A percentile compares a stretch with the other conserved stretches of the same genome.
These are phyloP conservation scores for Ophion slaviceki DNA, from an alignment of 2,888 invertebrate genomes.

Conservation along the genomic window DNA sequence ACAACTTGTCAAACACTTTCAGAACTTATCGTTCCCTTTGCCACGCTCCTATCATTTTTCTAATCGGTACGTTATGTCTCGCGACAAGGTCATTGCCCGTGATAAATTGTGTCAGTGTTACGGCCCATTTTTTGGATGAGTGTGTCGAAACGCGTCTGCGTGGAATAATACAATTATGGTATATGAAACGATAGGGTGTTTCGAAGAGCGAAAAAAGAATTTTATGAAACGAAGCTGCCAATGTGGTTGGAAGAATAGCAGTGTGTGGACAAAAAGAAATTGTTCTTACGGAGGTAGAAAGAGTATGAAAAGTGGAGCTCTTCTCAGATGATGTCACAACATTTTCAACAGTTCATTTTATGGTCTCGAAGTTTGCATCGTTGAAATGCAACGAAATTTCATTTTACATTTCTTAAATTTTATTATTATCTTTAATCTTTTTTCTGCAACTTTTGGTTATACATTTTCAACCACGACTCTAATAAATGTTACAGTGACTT, in stretches of 20 bases:
- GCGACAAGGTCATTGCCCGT: not conserved
- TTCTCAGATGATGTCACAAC: too few relatives aligned
- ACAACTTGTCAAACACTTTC: not conserved
- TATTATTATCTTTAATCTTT: too few relatives aligned
- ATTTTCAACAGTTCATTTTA: too few relatives aligned
- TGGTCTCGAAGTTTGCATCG: too few relatives aligned
- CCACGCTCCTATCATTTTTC: not conserved
- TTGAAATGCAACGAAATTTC: too few relatives aligned
- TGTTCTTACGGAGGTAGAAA: constrained; percentile 11
- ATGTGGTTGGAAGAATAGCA: not conserved
- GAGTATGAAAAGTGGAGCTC: constrained; percentile 1
- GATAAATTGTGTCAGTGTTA: not conserved
- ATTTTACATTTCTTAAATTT: too few relatives aligned
- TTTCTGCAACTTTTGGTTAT: too few relatives aligned
- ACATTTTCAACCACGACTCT: too few relatives aligned
- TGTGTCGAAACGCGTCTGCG: not conserved
- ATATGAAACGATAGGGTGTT: not conserved
- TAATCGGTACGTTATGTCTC: not conserved
- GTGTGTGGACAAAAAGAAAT: not conserved
- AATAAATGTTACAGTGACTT: too few relatives aligned
- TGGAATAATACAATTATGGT: not conserved
- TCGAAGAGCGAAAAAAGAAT: too few relatives aligned
- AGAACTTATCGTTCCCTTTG: not conserved
- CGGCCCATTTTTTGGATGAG: not conserved
- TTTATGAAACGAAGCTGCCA: not conserved